A percentile compares a stretch with the other conserved stretches of the same genome.
These are phyloP conservation scores for Apoderus coryli DNA, from an alignment of 2,888 invertebrate species.

Conservation along the genomic window DNA sequence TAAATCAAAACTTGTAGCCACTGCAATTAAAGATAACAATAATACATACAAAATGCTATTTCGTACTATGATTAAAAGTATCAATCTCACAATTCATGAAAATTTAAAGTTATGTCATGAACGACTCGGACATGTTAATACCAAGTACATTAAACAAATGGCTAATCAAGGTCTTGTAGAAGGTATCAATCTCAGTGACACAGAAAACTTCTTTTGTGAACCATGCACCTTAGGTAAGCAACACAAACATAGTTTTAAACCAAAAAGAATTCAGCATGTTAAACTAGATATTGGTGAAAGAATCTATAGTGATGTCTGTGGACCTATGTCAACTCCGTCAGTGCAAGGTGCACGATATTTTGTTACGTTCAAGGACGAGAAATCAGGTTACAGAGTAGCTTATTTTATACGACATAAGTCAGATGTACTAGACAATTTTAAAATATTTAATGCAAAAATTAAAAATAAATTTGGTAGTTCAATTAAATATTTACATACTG, in stretches of 20 bases:
- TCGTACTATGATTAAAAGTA: conserved; percentile 12
- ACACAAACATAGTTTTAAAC: conserved; percentile 10
- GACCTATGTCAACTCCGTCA: conserved; percentile 12
- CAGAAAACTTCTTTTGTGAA: conserved; percentile 15
- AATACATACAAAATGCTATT: conserved; percentile 19
- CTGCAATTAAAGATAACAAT: conserved; percentile 15
- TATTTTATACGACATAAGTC: conserved; percentile 14
- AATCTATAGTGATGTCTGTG: conserved; percentile 14
- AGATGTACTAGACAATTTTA: conserved; percentile 12
- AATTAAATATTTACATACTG: conserved; percentile 11
- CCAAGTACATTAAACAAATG: conserved; percentile 9
- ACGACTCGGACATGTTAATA: conserved; percentile 11
- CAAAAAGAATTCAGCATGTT: conserved; percentile 4
- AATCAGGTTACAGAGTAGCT: conserved; percentile 9
- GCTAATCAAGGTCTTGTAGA: conserved; percentile 6
- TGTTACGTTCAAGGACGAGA: conserved; percentile 13
- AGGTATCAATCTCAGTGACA: conserved; percentile 6
- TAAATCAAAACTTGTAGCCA: conserved; percentile 11
- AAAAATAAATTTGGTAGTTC: too few species aligned
- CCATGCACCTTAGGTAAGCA: conserved; percentile 15
- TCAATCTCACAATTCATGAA: conserved; percentile 9
- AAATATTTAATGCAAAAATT: too few species aligned
- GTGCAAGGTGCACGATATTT: conserved; percentile 13
- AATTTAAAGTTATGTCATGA: conserved; percentile 10
- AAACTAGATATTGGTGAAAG: conserved; percentile 12